These are phyloP conservation scores for Sisor rabdophorus DNA, from an alignment of 2,113 vertebrate genomes.

Conservation along the genomic window DNA sequence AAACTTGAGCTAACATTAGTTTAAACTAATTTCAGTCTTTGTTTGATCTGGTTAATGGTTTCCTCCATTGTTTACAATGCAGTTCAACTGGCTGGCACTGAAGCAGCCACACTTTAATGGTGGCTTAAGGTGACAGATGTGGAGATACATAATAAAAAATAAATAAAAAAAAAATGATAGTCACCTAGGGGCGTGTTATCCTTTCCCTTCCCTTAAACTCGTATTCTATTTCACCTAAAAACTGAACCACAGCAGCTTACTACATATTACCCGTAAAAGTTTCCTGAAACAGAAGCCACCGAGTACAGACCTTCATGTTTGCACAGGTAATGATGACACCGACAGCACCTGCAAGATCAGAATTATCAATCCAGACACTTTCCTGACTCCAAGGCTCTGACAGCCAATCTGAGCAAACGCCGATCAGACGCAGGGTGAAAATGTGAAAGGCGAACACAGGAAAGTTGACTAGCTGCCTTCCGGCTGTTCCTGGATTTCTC, in stretches of 20 bases:
- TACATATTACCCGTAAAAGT: neutral
- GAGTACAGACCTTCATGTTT: neutral
- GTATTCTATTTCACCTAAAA: neutral
- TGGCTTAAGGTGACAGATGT: too few relatives aligned
- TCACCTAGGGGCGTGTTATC: too few relatives aligned
- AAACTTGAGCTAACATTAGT: too few relatives aligned
- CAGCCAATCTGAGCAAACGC: neutral
- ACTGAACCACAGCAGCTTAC: neutral
- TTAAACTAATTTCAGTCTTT: too few relatives aligned
- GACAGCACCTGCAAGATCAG: neutral
- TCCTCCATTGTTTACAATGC: too few relatives aligned
- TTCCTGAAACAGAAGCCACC: neutral
- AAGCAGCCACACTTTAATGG: too few relatives aligned
- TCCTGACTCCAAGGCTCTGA: neutral
- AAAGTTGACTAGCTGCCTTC: neutral
- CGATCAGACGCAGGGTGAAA: conserved; percentile 1
- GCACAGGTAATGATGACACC: neutral
- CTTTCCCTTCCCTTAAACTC: neutral
- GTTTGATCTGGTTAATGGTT: too few relatives aligned
- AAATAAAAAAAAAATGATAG: too few relatives aligned
- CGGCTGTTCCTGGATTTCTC: neutral
- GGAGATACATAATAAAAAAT: too few relatives aligned
- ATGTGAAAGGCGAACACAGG: neutral
- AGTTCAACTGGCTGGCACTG: too few relatives aligned
- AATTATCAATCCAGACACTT: conserved; percentile 1